Evolutionary conservation across 2,797 vertebrate species (phyloP).

Genomic region (Tragopan temminckii): DNA sequence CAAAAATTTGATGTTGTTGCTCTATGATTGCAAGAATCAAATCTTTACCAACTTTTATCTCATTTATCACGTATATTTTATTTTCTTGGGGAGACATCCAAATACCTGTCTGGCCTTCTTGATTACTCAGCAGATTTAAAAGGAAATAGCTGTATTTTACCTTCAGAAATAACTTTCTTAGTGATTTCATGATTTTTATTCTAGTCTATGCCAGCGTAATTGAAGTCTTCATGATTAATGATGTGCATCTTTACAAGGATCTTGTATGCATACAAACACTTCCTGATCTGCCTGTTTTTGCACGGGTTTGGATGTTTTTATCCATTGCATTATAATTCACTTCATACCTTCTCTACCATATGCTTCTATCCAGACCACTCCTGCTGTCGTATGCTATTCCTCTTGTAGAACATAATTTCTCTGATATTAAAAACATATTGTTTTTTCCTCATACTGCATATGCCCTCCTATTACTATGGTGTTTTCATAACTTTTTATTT

Average conservation of each 20-base stretch:
- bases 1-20: constrained; percentile 30
- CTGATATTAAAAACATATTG: neutral
- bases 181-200: constrained; percentile 42
- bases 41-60: constrained; percentile 40
- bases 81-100: constrained; percentile 14
- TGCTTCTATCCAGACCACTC: neutral
- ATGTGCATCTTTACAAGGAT: constrained; percentile 38
- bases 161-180: constrained; percentile 43
- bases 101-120: neutral
- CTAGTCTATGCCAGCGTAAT: constrained; percentile 21
- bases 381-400: neutral
- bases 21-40: constrained; percentile 47
- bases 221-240: constrained; percentile 67
- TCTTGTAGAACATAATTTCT: neutral
- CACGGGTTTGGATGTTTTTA: neutral
- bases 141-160: constrained; percentile 52
- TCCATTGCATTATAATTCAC: neutral
- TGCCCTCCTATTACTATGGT: constrained; percentile 5
- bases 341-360: neutral
- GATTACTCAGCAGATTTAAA: constrained; percentile 42
- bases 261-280: constrained; percentile 24
- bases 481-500: constrained; percentile 14
- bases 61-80: constrained; percentile 46
- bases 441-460: neutral
- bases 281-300: neutral